Conservation (phyloP, 2,797 vertebrate genomes). For the Lophotriccus pileatus region DNA sequence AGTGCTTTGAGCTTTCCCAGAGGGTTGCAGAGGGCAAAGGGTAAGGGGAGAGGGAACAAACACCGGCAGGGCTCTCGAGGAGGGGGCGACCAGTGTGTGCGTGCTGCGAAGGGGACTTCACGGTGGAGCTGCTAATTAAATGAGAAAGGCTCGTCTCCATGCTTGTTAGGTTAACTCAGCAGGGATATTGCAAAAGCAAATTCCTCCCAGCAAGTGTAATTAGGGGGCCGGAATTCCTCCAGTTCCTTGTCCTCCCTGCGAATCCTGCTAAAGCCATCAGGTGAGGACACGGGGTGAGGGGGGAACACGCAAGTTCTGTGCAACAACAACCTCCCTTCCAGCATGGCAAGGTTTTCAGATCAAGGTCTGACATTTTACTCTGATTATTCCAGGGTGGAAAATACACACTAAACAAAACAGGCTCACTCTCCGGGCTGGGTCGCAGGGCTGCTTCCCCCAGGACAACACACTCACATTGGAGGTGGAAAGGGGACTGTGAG, state of each 20-base stretch:
- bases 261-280: constrained; percentile 66
- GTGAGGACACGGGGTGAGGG: constrained; percentile 9
- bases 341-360: not conserved
- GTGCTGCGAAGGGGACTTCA: not conserved
- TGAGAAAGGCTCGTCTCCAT: constrained; percentile 17
- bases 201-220: constrained; percentile 55
- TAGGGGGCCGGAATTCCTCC: constrained; percentile 72
- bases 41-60: constrained; percentile 25
- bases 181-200: constrained; percentile 52
- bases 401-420: not conserved
- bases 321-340: not conserved
- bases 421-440: not conserved
- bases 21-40: constrained; percentile 30
- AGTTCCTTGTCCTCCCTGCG: constrained; percentile 46
- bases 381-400: constrained; percentile 44
- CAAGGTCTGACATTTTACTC: not conserved
- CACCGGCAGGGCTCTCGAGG: not conserved
- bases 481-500: not conserved
- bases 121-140: constrained; percentile 37
- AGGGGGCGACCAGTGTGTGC: not conserved
- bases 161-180: constrained; percentile 28
- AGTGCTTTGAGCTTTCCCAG: constrained; percentile 16
- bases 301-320: not conserved
- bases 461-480: fast-evolving
- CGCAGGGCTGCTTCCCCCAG: not conserved